Evolutionary conservation across 2,797 vertebrate species (phyloP), one percentile per base, ranked within the genome.

Genomic region (Poeciliopsis presidionis): DNA sequence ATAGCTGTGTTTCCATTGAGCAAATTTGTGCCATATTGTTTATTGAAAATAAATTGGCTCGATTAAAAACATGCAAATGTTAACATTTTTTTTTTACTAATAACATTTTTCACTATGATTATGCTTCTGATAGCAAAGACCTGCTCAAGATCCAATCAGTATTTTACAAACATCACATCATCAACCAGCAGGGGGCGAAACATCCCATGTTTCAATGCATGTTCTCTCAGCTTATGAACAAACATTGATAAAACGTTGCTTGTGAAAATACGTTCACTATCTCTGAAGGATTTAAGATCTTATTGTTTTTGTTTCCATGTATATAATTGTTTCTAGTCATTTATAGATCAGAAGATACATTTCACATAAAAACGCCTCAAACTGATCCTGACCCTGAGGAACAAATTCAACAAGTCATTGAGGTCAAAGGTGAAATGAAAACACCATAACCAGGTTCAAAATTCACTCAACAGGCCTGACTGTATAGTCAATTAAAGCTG

Each of bases 111-210:
- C 14, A 47, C 4, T 47, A 16, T 14, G 46, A 47, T 16, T 39
- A 39, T 30, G 28, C 28, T 2, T 2, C 36, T 20, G 33, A 67
- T 39, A 39, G 7, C 8, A 36, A 69, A n/a, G 22, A 51, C 13
- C 11, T 73, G 9, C 36, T 51, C n/a, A 55, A n/a, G 7, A 30
- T 20, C 18, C 0, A 7, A 46, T 6, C n/a, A 13, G 12, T 7
- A n/a, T 28, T 81, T 41, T 45, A 49, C 6, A 30, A 39, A 41
- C 28, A 18, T 18, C 36, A 30, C 36, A 5, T 16, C 1, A 28
- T 79, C 8, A 25, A 8, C 86, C 92, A 92, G 67, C 77, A 91
- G 91, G 74, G 79, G 88, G 83, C 75, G 46, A 74, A 20, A 30
- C 8, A 72, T 3, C 30, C 53, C 79, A 74, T 12, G 51, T 16